Conservation (phyloP, 1,140 invertebrate species). For the Charaxes varanes region DNA sequence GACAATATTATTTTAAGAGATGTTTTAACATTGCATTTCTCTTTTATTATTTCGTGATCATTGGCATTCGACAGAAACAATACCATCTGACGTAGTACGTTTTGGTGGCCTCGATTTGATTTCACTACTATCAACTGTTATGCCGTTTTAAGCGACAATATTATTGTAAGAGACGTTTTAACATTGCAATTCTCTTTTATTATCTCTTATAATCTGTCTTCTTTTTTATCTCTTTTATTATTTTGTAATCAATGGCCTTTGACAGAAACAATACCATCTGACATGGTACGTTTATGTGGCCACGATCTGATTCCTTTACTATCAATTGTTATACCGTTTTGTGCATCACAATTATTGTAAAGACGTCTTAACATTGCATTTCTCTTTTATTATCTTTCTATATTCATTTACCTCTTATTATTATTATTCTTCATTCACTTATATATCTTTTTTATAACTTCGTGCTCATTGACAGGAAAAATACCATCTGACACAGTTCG, state of each 20-base stretch:
- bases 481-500: constrained; percentile 46
- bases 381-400: too few relatives aligned
- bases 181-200: constrained; percentile 3
- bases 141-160: neutral
- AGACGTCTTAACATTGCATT: neutral
- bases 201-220: too few relatives aligned
- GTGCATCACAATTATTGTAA: constrained; percentile 1
- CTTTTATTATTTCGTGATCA: constrained; percentile 32
- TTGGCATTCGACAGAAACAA: constrained; percentile 63
- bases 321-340: constrained; percentile 5
- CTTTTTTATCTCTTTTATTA: too few relatives aligned
- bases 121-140: constrained; percentile 22
- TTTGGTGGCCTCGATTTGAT: constrained; percentile 39
- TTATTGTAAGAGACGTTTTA: constrained; percentile 1
- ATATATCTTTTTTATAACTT: too few relatives aligned
- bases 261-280: constrained; percentile 59
- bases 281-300: constrained; percentile 39
- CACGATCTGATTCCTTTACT: constrained; percentile 39
- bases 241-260: constrained; percentile 47
- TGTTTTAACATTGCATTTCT: constrained; percentile 2
- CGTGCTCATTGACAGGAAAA: constrained; percentile 62
- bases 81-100: constrained; percentile 43
- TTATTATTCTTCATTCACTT: too few relatives aligned
- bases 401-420: too few relatives aligned
- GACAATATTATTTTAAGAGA: constrained; percentile 2